Percentiles rank a stretch among this genome's conserved stretches.
Conservation (phyloP, 2,797 vertebrate genomes). For the Manis crassicaudata region DNA sequence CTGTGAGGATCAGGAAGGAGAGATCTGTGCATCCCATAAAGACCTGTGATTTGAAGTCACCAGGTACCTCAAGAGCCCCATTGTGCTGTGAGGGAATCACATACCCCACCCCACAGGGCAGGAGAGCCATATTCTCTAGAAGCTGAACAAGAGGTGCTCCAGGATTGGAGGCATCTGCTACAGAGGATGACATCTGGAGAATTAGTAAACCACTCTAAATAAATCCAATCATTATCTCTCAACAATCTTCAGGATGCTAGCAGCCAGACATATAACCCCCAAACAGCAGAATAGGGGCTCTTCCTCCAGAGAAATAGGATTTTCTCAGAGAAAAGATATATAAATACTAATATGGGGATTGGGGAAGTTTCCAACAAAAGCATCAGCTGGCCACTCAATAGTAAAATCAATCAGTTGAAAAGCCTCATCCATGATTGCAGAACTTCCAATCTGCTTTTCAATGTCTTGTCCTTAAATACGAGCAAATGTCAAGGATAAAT, state of each 20-base stretch:
- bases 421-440: not conserved
- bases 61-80: not conserved
- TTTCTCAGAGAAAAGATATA: not conserved
- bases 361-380: not conserved
- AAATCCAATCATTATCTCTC: constrained; percentile 10
- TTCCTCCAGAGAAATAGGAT: not conserved
- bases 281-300: not conserved
- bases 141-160: not conserved
- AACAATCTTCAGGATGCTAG: not conserved
- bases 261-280: not conserved
- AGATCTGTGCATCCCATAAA: not conserved
- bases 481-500: not conserved
- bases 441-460: not conserved
- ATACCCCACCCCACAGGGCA: rapidly evolving
- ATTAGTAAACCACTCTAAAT: not conserved
- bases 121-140: not conserved
- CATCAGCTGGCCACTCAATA: not conserved
- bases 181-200: not conserved
- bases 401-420: not conserved
- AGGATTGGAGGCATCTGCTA: not conserved
- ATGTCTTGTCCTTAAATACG: not conserved
- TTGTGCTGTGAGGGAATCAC: not conserved
- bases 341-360: not conserved
- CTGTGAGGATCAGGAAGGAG: not conserved
- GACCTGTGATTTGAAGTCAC: not conserved